Evolutionary conservation across 2,797 vertebrate genomes (phyloP).

Genomic region (Mormyrus hasselquistii): DNA sequence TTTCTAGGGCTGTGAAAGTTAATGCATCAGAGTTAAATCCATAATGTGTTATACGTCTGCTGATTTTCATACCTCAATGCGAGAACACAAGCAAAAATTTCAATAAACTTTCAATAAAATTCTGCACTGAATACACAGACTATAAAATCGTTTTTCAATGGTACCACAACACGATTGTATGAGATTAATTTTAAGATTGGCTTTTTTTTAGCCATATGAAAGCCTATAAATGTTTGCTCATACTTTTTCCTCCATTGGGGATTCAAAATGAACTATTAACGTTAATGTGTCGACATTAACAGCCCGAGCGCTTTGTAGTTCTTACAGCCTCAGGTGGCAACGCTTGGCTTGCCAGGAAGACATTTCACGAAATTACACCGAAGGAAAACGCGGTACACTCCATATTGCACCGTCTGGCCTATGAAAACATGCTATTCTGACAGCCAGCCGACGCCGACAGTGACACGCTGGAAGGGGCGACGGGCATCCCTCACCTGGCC

Average conservation of each 20-base stretch:
- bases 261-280: not conserved
- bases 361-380: not conserved
- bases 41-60: not conserved
- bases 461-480: too few relatives aligned
- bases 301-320: not conserved
- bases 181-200: not conserved
- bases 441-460: not conserved
- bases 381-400: too few relatives aligned
- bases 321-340: not conserved
- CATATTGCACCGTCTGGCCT: not conserved
- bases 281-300: not conserved
- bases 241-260: too few relatives aligned
- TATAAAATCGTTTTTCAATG: not conserved
- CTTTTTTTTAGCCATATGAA: too few relatives aligned
- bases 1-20: not conserved
- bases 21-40: not conserved
- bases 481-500: conserved; percentile 64
- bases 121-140: not conserved
- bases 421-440: not conserved
- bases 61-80: not conserved
- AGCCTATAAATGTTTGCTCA: too few relatives aligned
- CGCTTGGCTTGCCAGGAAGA: not conserved
- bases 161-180: not conserved
- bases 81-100: not conserved
- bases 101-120: not conserved